Conservation (phyloP, 2,113 vertebrate species). For the Laticauda colubrina region DNA sequence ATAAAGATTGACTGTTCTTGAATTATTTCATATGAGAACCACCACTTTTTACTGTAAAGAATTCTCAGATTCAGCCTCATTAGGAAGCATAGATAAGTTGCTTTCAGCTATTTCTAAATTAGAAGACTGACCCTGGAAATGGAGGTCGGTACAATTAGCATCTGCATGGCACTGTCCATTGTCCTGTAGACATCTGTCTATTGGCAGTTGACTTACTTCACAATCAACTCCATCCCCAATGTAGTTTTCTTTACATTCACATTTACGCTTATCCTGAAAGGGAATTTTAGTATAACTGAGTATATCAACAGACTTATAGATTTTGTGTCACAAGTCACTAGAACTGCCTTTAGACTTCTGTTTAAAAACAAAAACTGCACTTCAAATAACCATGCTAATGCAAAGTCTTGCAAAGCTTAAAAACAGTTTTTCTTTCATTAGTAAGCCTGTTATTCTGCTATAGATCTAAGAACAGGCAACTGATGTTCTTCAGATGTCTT, state of each 20-base stretch:
- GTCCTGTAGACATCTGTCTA: slow-evolving; percentile 86
- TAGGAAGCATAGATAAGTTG: not conserved
- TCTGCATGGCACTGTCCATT: slow-evolving; percentile 84
- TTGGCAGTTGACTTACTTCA: slow-evolving; percentile 73
- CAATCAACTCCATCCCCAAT: slow-evolving; percentile 86
- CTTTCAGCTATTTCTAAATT: not conserved
- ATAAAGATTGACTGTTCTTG: not conserved
- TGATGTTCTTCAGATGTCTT: not conserved
- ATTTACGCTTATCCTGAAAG: slow-evolving; percentile 81
- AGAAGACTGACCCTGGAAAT: slow-evolving; percentile 82
- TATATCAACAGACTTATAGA: not conserved
- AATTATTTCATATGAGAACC: not conserved
- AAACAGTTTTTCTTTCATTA: not conserved
- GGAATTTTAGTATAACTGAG: not conserved
- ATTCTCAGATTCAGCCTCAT: not conserved
- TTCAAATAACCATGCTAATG: not conserved
- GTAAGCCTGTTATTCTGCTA: not conserved
- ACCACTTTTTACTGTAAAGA: not conserved
- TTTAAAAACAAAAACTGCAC: not conserved
- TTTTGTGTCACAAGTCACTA: not conserved
- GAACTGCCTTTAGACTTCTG: not conserved
- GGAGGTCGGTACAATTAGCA: slow-evolving; percentile 83
- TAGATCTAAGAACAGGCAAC: not conserved
- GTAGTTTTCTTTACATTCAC: slow-evolving; percentile 82
- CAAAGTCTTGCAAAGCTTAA: not conserved